phyloP scores from a whole-genome alignment of 2,797 vertebrate genomes.

The Pangasius mekongensis region DNA sequence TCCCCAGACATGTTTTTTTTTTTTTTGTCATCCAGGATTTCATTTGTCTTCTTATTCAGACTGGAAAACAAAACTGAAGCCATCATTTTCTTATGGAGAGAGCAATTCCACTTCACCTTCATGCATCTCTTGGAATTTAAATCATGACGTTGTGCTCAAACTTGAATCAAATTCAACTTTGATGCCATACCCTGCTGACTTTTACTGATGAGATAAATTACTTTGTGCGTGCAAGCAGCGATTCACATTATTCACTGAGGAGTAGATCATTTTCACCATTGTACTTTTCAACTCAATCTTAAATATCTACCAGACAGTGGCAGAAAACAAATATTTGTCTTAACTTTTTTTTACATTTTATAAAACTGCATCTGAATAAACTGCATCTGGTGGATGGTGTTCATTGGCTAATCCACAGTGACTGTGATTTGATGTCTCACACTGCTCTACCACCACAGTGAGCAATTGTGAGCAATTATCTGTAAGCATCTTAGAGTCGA shows the following conservation, averaged over 20 bases:
- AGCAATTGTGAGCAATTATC: not conserved
- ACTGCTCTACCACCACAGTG: not conserved
- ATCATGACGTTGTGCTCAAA: not conserved
- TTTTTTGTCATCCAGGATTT: not conserved
- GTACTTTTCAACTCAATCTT: not conserved
- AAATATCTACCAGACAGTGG: not conserved
- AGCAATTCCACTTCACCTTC: not conserved
- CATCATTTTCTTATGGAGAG: not conserved
- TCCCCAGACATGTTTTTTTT: not conserved
- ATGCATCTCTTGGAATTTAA: not conserved
- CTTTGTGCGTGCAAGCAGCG: not conserved
- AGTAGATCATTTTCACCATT: not conserved
- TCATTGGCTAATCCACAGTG: not conserved
- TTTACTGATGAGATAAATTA: not conserved
- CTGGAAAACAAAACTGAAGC: not conserved
- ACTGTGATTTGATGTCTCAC: not conserved
- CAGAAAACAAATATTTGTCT: not conserved
- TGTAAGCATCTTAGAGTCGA: not conserved
- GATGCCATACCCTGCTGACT: not conserved
- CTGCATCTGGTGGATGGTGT: not conserved
- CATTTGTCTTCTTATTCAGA: not conserved
- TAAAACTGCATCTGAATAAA: not conserved
- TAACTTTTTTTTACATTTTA: not conserved
- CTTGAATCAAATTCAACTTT: not conserved
- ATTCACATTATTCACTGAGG: not conserved